Conservation (phyloP, 2,113 vertebrate genomes). For the Thunnus maccoyii region DNA sequence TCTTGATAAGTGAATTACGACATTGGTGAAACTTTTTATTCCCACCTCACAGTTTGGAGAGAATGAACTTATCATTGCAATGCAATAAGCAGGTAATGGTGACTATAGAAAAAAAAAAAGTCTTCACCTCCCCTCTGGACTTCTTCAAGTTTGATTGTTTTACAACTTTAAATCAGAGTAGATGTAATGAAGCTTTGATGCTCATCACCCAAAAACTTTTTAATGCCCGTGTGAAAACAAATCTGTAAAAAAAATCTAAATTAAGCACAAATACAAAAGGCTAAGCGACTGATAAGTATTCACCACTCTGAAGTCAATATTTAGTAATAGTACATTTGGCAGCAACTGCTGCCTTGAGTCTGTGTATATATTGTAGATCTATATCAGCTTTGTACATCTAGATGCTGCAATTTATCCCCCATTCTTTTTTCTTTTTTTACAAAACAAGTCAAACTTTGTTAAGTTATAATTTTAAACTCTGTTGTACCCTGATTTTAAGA, state of each 20-base stretch:
- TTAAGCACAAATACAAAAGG: conserved; percentile 8
- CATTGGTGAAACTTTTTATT: conserved; percentile 64
- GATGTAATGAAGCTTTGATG: conserved; percentile 8
- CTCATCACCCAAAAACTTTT: conserved; percentile 16
- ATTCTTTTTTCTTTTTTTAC: neutral
- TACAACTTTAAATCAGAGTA: conserved; percentile 12
- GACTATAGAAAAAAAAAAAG: neutral
- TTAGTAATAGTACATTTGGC: neutral
- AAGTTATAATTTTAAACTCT: neutral
- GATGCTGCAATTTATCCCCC: neutral
- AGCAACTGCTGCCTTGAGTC: neutral
- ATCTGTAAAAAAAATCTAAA: neutral
- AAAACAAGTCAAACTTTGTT: neutral
- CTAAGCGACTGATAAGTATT: neutral
- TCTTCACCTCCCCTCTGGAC: neutral
- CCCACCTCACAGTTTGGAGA: conserved; percentile 28
- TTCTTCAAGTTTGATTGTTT: conserved; percentile 15
- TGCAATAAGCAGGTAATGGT: conserved; percentile 31
- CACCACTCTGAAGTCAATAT: neutral
- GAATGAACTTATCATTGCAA: conserved; percentile 35
- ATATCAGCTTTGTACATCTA: neutral
- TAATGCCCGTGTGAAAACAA: neutral
- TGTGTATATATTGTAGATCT: neutral
- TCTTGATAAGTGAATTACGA: conserved; percentile 72
- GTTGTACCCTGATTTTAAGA: neutral